Percentiles rank a stretch among this genome's conserved stretches.
Conservation (phyloP, 2,888 invertebrate species). For the Phragmatobia fuliginosa region DNA sequence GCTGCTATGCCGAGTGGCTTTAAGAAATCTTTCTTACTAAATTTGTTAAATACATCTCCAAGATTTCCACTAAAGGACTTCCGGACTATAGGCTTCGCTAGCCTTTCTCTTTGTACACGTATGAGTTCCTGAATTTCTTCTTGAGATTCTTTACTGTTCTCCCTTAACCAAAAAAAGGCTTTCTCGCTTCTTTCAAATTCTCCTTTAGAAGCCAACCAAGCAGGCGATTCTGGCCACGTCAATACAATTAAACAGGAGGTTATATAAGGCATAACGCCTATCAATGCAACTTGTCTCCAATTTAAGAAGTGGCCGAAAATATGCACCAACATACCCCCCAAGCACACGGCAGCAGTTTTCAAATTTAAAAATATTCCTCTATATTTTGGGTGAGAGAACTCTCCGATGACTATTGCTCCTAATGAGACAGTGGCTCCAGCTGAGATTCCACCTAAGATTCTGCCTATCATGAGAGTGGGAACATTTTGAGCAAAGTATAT, state of each 20-base stretch:
- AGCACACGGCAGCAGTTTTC: slow-evolving; percentile 64
- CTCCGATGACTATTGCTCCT: slow-evolving; percentile 69
- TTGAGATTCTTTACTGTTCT: slow-evolving; percentile 54
- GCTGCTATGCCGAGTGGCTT: slow-evolving; percentile 63
- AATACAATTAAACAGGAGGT: slow-evolving; percentile 62
- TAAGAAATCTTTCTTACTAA: slow-evolving; percentile 62
- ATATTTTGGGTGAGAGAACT: slow-evolving; percentile 65
- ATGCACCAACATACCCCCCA: slow-evolving; percentile 63
- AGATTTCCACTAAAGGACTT: slow-evolving; percentile 30
- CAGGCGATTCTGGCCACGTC: slow-evolving; percentile 87
- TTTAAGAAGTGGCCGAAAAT: slow-evolving; percentile 54
- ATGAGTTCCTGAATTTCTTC: slow-evolving; percentile 62
- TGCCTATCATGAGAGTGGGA: slow-evolving; percentile 56
- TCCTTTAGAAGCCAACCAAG: slow-evolving; percentile 83
- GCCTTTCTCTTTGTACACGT: slow-evolving; percentile 56
- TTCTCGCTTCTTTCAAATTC: slow-evolving; percentile 76
- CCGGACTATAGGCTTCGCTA: slow-evolving; percentile 26
- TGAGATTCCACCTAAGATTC: slow-evolving; percentile 61
- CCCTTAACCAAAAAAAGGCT: slow-evolving; percentile 83
- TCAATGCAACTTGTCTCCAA: slow-evolving; percentile 63
- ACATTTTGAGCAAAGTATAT: slow-evolving; percentile 59
- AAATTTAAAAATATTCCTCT: slow-evolving; percentile 70
- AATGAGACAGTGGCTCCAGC: slow-evolving; percentile 58
- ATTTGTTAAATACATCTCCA: slow-evolving; percentile 56
- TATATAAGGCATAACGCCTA: slow-evolving; percentile 55